These are phyloP conservation scores for Leucoma salicis DNA, from an alignment of 2,888 invertebrate species.

Conservation along the genomic window DNA sequence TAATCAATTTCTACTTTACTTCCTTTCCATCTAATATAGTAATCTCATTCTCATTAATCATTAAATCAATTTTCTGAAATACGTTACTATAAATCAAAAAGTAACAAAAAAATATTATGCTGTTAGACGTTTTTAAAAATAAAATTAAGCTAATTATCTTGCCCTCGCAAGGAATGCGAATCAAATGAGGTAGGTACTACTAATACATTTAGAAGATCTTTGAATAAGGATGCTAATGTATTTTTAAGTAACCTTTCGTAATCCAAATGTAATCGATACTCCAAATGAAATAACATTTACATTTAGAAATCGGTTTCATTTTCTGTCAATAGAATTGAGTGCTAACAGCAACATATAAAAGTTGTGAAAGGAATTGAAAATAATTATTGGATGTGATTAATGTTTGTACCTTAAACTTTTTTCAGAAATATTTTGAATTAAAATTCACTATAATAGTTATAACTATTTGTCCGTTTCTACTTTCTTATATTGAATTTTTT, in stretches of 20 bases:
- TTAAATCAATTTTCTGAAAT: no score
- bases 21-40: no score
- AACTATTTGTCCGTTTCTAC: no score
- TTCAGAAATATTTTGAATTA: no score
- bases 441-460: no score
- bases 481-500: no score
- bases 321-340: conserved; percentile 37
- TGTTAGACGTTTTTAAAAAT: conserved; percentile 5
- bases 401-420: no score
- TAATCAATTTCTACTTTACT: no score
- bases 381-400: neutral
- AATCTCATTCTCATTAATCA: no score
- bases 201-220: conserved; percentile 15
- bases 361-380: neutral
- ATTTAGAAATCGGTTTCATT: conserved; percentile 36
- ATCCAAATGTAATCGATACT: conserved; percentile 37
- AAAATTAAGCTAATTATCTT: conserved; percentile 12
- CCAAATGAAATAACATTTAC: conserved; percentile 40
- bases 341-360: conserved; percentile 9
- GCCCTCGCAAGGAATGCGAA: conserved; percentile 14
- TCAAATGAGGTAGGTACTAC: conserved; percentile 7
- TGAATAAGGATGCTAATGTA: conserved; percentile 27
- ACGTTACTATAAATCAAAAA: no score
- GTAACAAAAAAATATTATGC: neutral
- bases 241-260: conserved; percentile 31